Percentiles rank a stretch among this genome's conserved stretches.
Conservation (phyloP, 2,888 invertebrate species). For the Thecocarcelia acutangulata region DNA sequence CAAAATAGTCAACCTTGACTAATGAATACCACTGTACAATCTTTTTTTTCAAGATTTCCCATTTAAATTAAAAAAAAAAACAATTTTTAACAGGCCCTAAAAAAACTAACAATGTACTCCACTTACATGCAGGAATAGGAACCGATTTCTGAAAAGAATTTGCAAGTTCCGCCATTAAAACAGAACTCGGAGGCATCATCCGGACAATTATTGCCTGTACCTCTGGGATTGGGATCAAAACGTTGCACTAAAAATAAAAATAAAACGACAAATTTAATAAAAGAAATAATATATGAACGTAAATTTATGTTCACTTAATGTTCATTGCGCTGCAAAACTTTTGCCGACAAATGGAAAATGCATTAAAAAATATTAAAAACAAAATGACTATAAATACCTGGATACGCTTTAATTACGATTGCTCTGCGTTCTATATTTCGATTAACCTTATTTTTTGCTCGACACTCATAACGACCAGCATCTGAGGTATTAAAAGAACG, state of each 20-base stretch:
- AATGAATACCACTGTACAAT: too few species aligned
- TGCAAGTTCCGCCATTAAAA: conserved; percentile 93
- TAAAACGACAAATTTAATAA: not conserved
- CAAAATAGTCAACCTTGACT: too few species aligned
- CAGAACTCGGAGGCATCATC: conserved; percentile 88
- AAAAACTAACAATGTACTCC: not conserved
- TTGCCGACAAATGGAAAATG: not conserved
- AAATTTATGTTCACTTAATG: not conserved
- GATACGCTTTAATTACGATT: conserved; percentile 80
- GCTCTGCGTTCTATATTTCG: conserved; percentile 78
- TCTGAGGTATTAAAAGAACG: conserved; percentile 88
- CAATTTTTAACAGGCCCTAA: too few species aligned
- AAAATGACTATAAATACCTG: conserved; percentile 75
- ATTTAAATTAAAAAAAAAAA: too few species aligned
- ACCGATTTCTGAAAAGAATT: conserved; percentile 89
- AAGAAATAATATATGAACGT: not conserved
- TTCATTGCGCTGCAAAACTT: conserved; percentile 14
- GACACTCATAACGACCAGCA: conserved; percentile 91
- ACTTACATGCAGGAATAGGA: conserved; percentile 94
- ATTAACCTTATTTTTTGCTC: conserved; percentile 84
- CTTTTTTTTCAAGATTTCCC: too few species aligned
- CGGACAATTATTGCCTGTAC: conserved; percentile 81
- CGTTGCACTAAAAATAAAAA: conserved; percentile 78
- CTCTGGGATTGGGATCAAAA: conserved; percentile 78
- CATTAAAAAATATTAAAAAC: conserved; percentile 9